Evolutionary conservation across 2,113 vertebrate species (phyloP).

Genomic region (Thunnus thynnus): DNA sequence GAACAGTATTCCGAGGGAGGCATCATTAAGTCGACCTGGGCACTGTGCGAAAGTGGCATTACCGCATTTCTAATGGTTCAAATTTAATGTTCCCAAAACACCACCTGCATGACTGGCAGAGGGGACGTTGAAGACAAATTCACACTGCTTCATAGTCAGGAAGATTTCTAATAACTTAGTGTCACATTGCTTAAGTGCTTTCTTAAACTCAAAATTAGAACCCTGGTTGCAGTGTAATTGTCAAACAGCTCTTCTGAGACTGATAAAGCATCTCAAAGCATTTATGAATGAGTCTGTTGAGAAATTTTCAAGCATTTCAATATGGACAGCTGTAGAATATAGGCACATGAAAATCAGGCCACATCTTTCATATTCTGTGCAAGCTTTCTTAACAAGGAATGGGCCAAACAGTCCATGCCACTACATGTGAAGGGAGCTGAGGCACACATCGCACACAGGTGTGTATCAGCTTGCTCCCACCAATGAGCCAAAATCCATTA

Average conservation of each 20-base stretch:
- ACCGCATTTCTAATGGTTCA: no score
- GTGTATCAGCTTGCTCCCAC: constrained; percentile 21
- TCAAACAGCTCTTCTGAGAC: neutral
- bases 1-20: neutral
- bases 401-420: neutral
- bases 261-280: constrained; percentile 13
- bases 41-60: neutral
- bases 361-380: constrained; percentile 19
- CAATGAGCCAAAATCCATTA: constrained; percentile 20
- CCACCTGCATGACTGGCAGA: neutral
- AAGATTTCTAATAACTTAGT: neutral
- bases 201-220: neutral
- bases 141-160: neutral
- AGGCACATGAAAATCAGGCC: constrained; percentile 13
- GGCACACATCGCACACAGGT: neutral
- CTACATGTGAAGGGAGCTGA: neutral
- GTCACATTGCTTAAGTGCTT: neutral
- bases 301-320: constrained; percentile 11
- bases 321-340: constrained; percentile 13
- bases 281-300: constrained; percentile 18
- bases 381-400: neutral
- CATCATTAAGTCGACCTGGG: constrained; percentile 7
- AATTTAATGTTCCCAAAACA: no score
- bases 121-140: neutral
- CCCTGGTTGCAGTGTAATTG: neutral